Evolutionary conservation across 2,113 vertebrate species (phyloP).

Genomic region (Aptenodytes forsteri): DNA sequence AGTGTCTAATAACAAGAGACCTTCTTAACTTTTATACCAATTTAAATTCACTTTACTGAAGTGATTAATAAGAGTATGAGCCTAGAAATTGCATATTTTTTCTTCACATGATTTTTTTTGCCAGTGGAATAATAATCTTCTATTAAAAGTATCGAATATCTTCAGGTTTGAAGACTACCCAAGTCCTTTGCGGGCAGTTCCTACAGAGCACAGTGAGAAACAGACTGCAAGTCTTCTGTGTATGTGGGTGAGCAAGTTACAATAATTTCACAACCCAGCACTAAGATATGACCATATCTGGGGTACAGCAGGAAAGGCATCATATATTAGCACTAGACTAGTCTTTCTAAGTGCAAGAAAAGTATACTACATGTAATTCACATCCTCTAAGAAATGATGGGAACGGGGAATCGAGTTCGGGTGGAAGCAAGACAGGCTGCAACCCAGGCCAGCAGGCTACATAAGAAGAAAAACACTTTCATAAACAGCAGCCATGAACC

Average conservation of each 20-base stretch:
- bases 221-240: not conserved
- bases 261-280: not conserved
- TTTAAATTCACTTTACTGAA: not conserved
- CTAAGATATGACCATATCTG: not conserved
- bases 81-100: not conserved
- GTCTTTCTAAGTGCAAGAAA: not conserved
- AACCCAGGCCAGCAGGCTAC: not conserved
- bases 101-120: not conserved
- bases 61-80: not conserved
- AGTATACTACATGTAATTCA: not conserved
- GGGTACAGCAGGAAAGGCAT: not conserved
- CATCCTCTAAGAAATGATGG: not conserved
- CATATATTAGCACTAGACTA: not conserved
- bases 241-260: not conserved
- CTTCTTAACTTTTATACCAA: not conserved
- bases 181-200: not conserved
- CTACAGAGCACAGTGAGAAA: not conserved
- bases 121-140: not conserved
- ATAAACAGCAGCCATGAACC: not conserved
- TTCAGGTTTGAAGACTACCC: not conserved
- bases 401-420: not conserved
- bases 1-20: not conserved
- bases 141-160: not conserved
- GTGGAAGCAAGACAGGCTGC: not conserved
- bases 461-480: not conserved